phyloP scores from a whole-genome alignment of 2,888 invertebrate species.

The Andrena bucephala region DNA sequence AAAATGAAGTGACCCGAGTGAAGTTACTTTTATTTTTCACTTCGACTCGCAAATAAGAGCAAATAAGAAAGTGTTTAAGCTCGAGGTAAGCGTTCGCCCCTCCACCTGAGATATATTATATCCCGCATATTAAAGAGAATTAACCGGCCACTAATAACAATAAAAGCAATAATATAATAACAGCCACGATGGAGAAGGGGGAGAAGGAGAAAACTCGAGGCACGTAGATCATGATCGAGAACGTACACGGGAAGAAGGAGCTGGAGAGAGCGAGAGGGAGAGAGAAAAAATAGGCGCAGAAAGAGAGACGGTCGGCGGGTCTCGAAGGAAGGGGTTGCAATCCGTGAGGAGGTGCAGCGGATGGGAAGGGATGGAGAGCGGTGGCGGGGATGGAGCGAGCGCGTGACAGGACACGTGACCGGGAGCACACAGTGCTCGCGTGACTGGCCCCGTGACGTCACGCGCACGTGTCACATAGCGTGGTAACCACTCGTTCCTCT shows the following conservation, averaged over 20 bases:
- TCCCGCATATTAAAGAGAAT: not conserved
- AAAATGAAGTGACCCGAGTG: no score
- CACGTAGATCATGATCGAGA: constrained; percentile 29
- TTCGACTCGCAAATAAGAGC: no score
- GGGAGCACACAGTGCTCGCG: constrained; percentile 84
- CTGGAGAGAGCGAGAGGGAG: no score
- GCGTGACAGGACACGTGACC: constrained; percentile 85
- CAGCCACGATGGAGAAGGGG: not conserved
- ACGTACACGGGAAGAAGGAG: constrained; percentile 25
- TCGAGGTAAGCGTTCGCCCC: no score
- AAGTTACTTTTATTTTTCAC: no score
- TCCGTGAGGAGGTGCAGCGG: constrained; percentile 17
- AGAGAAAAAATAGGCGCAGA: not conserved
- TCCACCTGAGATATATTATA: not conserved
- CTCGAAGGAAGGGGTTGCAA: constrained; percentile 38
- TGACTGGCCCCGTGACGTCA: constrained; percentile 84
- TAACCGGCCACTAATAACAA: not conserved
- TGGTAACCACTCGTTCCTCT: constrained; percentile 75
- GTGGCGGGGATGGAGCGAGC: constrained; percentile 69
- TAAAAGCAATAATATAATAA: not conserved
- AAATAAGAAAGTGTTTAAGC: no score
- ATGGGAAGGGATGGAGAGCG: not conserved
- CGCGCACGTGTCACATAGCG: constrained; percentile 84
- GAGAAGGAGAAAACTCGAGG: constrained; percentile 19
- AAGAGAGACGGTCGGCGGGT: constrained; percentile 41